Conservation (phyloP, 2,113 vertebrate genomes). For the Scopus umbretta region DNA sequence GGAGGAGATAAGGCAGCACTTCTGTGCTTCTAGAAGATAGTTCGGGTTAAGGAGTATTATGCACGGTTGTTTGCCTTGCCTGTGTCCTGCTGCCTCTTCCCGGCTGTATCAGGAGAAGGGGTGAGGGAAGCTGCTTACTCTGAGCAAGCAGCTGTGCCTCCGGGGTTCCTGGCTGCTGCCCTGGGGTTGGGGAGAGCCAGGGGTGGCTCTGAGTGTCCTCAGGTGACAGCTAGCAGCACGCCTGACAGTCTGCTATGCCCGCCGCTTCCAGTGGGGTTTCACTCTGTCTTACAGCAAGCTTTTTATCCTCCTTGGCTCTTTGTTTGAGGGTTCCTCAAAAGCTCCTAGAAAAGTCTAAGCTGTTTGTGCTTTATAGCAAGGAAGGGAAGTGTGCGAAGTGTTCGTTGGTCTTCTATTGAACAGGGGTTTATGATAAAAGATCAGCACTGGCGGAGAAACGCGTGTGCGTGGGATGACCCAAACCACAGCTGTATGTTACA, state of each 20-base stretch:
- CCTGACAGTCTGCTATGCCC: neutral
- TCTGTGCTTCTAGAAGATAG: neutral
- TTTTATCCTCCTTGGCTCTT: neutral
- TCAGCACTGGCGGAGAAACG: neutral
- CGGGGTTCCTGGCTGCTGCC: neutral
- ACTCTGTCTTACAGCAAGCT: neutral
- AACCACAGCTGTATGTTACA: neutral
- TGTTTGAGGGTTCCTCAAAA: neutral
- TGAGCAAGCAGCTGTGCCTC: neutral
- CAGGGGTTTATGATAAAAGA: neutral
- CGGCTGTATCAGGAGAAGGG: neutral
- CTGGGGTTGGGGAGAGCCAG: accelerated
- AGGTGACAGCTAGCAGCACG: accelerated
- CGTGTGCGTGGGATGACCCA: neutral
- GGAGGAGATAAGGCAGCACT: neutral
- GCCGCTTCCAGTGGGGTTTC: accelerated
- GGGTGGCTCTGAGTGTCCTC: accelerated
- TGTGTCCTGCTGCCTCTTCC: neutral
- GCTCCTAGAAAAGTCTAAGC: neutral
- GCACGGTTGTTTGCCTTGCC: neutral
- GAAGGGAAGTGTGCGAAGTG: neutral
- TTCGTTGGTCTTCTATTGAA: neutral
- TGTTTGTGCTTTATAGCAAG: neutral
- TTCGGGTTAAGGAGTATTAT: neutral
- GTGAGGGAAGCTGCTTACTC: neutral